Evolutionary conservation across 2,113 vertebrate species (phyloP), one percentile per base, ranked within the genome.

Genomic region (Cebus imitator): DNA sequence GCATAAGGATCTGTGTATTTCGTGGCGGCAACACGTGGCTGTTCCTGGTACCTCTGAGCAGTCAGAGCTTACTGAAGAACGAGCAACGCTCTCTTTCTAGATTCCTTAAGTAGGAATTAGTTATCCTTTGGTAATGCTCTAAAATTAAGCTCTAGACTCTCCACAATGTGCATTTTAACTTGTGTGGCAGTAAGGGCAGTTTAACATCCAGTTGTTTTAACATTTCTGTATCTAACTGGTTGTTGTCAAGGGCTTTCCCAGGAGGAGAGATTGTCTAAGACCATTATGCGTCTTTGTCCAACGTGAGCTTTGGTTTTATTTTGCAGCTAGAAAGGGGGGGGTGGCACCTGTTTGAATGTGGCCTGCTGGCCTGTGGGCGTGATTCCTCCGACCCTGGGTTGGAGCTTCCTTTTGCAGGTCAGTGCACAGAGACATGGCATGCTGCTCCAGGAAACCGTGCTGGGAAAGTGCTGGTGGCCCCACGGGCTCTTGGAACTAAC

Each of bases 281-380:
- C 8, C 30, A 2, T 17, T 16, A 13, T 16, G 18, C 21, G 52
- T 58, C 21, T 61, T 43, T 40, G 83, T 6, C 84, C 27, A 30
- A 45, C 3, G 8, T 3, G n/a, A 40, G 25, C 40, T 82, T 64
- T 66, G 18, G 68, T 58, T 37, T 18, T 8, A 32, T 48, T 27
- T 32, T 78, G 57, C 13, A 30, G 27, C 14, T 12, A 3, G 32
- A 37, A 32, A 0, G 23, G 14, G 20, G 2, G 16, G 43, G 10
- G 20, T 8, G 30, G 43, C 23, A 35, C 64, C 43, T 85, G 8
- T 16, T 3, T 20, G 52, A 35, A 5, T 0, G 0, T 8, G 12
- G 45, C 21, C 20, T 1, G 1, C 6, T 48, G 40, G 5, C 43
- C 50, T 27, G 3, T 23, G 3, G 2, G 20, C 2, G 43, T 0